Conservation (phyloP, 2,888 invertebrate species). For the Melieria crassipennis region DNA sequence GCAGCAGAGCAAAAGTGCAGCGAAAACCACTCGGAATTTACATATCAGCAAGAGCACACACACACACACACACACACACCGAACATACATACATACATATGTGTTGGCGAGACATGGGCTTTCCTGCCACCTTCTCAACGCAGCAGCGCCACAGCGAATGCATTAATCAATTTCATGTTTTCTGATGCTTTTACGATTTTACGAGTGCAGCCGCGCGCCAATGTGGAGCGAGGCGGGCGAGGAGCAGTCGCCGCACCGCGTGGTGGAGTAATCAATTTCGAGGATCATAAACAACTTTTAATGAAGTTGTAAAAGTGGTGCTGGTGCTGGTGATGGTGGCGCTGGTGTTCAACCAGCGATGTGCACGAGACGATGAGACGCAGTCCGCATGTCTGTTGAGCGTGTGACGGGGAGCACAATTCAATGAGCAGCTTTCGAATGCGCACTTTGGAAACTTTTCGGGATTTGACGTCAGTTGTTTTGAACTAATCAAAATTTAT, state of each 20-base stretch:
- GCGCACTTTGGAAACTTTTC: no score
- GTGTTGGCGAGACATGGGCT: background rate
- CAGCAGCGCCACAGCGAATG: conserved; percentile 22
- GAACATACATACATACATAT: background rate
- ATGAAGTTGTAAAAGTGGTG: conserved; percentile 33
- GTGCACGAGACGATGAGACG: background rate
- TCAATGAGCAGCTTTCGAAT: background rate
- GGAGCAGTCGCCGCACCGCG: background rate
- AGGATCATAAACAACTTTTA: conserved; percentile 64
- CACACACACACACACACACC: background rate
- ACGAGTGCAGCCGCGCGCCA: conserved; percentile 20
- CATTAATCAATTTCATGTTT: conserved; percentile 39
- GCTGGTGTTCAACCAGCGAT: background rate
- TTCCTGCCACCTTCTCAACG: background rate
- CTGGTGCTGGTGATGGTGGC: no score
- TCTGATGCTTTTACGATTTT: conserved; percentile 31
- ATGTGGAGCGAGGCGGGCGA: conserved; percentile 4
- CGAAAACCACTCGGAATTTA: conserved; percentile 56
- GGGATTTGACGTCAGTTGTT: no score
- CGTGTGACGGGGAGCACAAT: conserved; percentile 29
- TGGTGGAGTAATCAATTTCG: conserved; percentile 60
- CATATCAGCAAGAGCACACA: conserved; percentile 50
- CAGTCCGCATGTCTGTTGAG: conserved; percentile 37
- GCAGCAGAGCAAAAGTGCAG: conserved; percentile 45
- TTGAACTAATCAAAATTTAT: no score